Evolutionary conservation across 2,113 vertebrate species (phyloP).

Genomic region (Chaetodon trifascialis): DNA sequence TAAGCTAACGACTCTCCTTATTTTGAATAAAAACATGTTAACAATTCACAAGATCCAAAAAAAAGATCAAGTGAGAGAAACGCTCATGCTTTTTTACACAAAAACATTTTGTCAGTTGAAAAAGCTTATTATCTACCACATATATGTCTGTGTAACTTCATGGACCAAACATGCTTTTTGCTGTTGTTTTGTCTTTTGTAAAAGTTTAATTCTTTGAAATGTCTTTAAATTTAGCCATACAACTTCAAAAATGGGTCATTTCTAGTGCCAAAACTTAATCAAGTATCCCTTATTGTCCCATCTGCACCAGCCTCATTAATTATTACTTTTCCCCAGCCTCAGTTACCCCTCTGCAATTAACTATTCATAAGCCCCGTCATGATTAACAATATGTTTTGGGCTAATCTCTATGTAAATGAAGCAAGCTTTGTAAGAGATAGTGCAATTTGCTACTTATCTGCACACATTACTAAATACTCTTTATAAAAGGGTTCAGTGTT

Average conservation of each 20-base stretch:
- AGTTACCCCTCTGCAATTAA: slow-evolving; percentile 66
- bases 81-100: no score
- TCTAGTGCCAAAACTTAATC: slow-evolving; percentile 52
- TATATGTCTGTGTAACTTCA: not conserved
- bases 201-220: not conserved
- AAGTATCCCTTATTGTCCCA: slow-evolving; percentile 59
- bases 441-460: slow-evolving; percentile 38
- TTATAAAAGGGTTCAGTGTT: slow-evolving; percentile 2
- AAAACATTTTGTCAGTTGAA: not conserved
- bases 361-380: slow-evolving; percentile 67
- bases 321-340: slow-evolving; percentile 62
- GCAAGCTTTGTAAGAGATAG: slow-evolving; percentile 40
- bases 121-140: not conserved
- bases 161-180: not conserved
- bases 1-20: not conserved
- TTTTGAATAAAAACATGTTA: not conserved
- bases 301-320: slow-evolving; percentile 72
- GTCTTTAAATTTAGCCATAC: slow-evolving; percentile 16
- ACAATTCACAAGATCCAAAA: not conserved
- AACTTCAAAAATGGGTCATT: slow-evolving; percentile 55
- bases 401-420: slow-evolving; percentile 63
- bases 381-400: slow-evolving; percentile 69
- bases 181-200: not conserved
- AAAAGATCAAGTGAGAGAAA: no score
- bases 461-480: slow-evolving; percentile 30